Evolutionary conservation across 2,113 vertebrate genomes (phyloP), one percentile per base, ranked within the genome.

Genomic region (Xiphorhynchus elegans): DNA sequence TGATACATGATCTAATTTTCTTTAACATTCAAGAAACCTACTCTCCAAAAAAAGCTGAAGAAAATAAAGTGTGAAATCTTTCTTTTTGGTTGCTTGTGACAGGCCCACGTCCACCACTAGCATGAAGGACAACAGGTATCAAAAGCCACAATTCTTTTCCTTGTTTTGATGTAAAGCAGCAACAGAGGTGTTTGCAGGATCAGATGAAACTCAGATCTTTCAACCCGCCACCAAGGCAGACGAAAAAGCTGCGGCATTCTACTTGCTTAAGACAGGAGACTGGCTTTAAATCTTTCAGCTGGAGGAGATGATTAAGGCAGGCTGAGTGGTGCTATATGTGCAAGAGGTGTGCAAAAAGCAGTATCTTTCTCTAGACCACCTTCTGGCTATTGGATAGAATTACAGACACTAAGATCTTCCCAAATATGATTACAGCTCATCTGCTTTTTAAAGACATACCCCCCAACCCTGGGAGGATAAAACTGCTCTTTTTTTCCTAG

Each of bases 291-390:
- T 52, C 86, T 96, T 95, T 89, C 96, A 78, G 28, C 77, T 95
- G 81, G 86, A 95, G 91, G 89, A 97, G 93, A 91, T 86, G 69
- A 96, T 96, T 95, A 93, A 84, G 77, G 90, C 89, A 94, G 86
- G 87, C 62, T 52, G 42, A 74, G 69, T 70, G 69, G 64, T 67
- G 73, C 62, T 86, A 81, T 83, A 81, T 11, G 28, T 75, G 74
- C 83, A 94, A 97, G 60, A 72, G 62, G 37, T 73, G 80, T 87
- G 81, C 35, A 95, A 93, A 95, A 90, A 90, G n/a, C 58, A 79
- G 0, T 37, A 69, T 18, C 19, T 84, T 91, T 77, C 70, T 58
- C 18, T 35, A 39, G 62, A 87, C 42, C 74, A 94, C 91, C 80
- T 97, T 97, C 91, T 90, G 66, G 80, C 74, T 96, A 47, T 18